These are phyloP conservation scores for Pristis pectinata DNA, from an alignment of 2,797 vertebrate genomes.

Conservation along the genomic window DNA sequence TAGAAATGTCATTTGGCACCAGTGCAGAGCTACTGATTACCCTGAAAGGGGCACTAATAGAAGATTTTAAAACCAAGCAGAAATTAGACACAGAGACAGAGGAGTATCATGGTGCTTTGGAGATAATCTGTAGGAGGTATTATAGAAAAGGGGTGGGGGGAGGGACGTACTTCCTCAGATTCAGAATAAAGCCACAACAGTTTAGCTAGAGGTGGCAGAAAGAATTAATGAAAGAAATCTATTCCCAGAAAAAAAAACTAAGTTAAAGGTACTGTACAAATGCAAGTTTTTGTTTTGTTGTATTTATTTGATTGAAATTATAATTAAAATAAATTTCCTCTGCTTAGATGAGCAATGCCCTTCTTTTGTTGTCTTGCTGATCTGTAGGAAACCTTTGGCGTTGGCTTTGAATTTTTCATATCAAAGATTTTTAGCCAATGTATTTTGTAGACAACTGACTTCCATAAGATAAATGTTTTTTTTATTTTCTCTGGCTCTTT, in stretches of 20 bases:
- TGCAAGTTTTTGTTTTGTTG: neutral
- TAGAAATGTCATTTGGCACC: neutral
- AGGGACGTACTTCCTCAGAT: neutral
- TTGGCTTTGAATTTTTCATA: neutral
- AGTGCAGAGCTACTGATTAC: neutral
- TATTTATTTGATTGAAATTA: neutral
- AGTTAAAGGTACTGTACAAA: neutral
- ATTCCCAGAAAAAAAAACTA: neutral
- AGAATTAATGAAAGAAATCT: neutral
- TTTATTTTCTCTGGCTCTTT: neutral
- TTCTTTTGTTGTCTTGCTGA: neutral
- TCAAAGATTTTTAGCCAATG: neutral
- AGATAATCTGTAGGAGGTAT: neutral
- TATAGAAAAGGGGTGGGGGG: neutral
- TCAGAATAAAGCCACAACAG: neutral
- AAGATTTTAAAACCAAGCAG: neutral
- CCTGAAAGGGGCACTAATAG: neutral
- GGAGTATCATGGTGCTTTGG: neutral
- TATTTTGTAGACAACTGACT: neutral
- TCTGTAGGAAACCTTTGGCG: neutral
- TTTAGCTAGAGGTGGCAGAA: neutral
- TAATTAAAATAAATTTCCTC: neutral
- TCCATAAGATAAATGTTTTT: neutral
- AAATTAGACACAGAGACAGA: neutral
- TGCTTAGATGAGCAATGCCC: neutral